A percentile compares a stretch with the other conserved stretches of the same genome.
These are phyloP conservation scores for Leptinotarsa juncta DNA, from an alignment of 2,888 invertebrate genomes.

Conservation along the genomic window DNA sequence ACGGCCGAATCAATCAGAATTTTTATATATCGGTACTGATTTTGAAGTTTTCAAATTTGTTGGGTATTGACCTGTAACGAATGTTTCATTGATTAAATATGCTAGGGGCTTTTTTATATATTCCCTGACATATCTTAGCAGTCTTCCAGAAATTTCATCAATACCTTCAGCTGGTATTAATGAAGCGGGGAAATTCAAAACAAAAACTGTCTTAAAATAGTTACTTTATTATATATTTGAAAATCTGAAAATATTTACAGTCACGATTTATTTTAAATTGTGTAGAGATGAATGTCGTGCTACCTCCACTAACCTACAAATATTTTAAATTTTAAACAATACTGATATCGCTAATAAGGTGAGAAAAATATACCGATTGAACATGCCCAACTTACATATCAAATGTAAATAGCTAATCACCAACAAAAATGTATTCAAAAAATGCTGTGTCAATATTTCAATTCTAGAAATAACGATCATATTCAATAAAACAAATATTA, in stretches of 20 bases:
- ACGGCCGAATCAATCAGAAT: too few relatives aligned
- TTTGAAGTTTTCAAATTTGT: too few relatives aligned
- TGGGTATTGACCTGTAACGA: too few relatives aligned
- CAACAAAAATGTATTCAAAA: not conserved
- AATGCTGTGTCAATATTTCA: not conserved
- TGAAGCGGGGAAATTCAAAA: not conserved
- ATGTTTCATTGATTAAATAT: too few relatives aligned
- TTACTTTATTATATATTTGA: conserved; percentile 2
- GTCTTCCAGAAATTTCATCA: too few relatives aligned
- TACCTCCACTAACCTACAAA: conserved; percentile 13
- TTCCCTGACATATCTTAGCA: too few relatives aligned
- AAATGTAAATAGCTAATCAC: not conserved
- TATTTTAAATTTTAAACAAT: conserved; percentile 2
- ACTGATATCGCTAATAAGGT: not conserved
- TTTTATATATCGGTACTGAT: too few relatives aligned
- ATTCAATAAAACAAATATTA: not conserved
- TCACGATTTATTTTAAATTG: not conserved
- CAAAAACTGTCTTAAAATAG: not conserved
- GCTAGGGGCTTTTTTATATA: too few relatives aligned
- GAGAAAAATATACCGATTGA: not conserved
- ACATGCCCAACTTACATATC: not conserved
- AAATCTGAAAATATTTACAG: conserved; percentile 16
- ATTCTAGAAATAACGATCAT: not conserved
- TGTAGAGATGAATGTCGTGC: not conserved
- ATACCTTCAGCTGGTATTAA: not conserved